Base-by-base conservation (phyloP, 2,113 vertebrate species). In the Prolemur simus region DNA sequence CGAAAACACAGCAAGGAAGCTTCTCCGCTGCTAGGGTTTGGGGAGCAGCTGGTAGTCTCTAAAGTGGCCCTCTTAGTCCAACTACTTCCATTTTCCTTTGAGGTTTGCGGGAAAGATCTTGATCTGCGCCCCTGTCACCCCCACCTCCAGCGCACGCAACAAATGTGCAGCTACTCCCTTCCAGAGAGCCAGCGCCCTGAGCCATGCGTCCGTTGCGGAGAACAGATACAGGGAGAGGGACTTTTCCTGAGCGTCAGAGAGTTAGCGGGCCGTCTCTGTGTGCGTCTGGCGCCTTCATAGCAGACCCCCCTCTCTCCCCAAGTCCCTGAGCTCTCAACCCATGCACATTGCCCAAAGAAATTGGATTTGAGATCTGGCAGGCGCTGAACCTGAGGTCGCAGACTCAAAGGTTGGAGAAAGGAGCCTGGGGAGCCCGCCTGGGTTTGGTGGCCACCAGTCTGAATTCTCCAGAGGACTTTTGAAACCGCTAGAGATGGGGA, bases 1-100 rank as follows among this genome's bases (percentile, higher is more conserved):
- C 6, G 89, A 96, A 93, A 97, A 97, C 97, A 82, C 95, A 86
- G 95, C 89, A 97, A 97, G 89, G 21, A 87, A 96, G 91, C 94
- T 94, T 95, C 86, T 86, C 49, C 27, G 87, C 81, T 69, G 82
- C 82, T 42, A 60, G 82, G 60, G 69, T 88, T 60, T 88, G 60
- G 71, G 25, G 34, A 96, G 82, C 90, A 84, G 95, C 92, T 94
- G 84, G 71, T 60, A 64, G 91, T 73, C 92, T 90, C 52, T 71
- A 93, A 96, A 98, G 96, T 94, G 86, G 17, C 45, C 88, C 85
- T 89, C 42, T 96, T 34, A 86, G 86, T 76, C 63, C 86, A 83
- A 94, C 77, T 69, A 64, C 86, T 37, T 66, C 60, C 42, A 52
- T 95, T 92, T 92, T 47, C 71, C 73, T 83, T 77, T 37, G 91